Percentiles rank a stretch among this genome's conserved stretches.
These are phyloP conservation scores for Lasioglossum oenotherae DNA, from an alignment of 2,888 invertebrate species.

Conservation along the genomic window DNA sequence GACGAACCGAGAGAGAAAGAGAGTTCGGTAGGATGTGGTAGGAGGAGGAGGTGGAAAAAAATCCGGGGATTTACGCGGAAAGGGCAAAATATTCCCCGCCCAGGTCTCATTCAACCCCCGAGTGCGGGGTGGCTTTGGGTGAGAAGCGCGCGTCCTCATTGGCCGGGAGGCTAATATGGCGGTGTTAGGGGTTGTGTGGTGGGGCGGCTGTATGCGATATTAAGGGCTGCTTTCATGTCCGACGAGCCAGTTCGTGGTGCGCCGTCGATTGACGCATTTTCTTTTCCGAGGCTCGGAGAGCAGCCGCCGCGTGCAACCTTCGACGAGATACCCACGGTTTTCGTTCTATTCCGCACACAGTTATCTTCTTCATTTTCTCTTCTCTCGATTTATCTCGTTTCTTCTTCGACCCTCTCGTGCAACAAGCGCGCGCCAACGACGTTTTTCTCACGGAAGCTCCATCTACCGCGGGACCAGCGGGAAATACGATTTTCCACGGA, in stretches of 20 bases:
- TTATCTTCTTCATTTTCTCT: not conserved
- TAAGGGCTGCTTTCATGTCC: constrained; percentile 82
- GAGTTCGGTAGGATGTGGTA: constrained; percentile 47
- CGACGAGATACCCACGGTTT: not conserved
- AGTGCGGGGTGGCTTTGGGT: constrained; percentile 80
- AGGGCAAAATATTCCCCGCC: constrained; percentile 84
- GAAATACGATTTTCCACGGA: constrained; percentile 67
- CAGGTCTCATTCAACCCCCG: constrained; percentile 82
- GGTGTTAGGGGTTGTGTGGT: constrained; percentile 79
- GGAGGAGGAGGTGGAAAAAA: constrained; percentile 71
- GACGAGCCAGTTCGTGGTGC: constrained; percentile 85
- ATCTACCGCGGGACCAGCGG: constrained; percentile 62
- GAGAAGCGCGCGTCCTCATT: constrained; percentile 83
- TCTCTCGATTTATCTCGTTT: not conserved
- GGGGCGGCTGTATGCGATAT: constrained; percentile 79
- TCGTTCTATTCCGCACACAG: not conserved
- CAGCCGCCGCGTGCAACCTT: constrained; percentile 50
- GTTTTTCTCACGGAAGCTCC: constrained; percentile 47
- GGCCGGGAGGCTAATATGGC: constrained; percentile 85
- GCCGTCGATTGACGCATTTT: constrained; percentile 85
- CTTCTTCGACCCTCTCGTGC: not conserved
- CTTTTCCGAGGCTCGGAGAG: constrained; percentile 59
- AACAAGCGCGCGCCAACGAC: constrained; percentile 24
- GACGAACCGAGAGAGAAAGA: constrained; percentile 3
- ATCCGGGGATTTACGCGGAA: constrained; percentile 79